Evolutionary conservation across 2,113 vertebrate species (phyloP), one percentile per base, ranked within the genome.

Genomic region (Pachycephala philippinensis): DNA sequence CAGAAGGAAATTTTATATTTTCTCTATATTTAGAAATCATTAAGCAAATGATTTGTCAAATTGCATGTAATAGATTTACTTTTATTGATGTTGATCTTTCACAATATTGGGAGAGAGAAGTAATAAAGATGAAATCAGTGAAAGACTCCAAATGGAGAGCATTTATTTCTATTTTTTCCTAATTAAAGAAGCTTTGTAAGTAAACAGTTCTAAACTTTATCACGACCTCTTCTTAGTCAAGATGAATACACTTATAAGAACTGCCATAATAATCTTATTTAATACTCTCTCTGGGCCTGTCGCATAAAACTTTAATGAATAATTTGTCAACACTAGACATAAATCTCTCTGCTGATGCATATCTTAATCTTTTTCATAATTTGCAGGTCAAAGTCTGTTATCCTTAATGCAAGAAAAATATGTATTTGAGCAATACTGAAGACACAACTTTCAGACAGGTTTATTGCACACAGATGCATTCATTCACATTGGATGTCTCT

Each of bases 311-410:
- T 85, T 94, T 93, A 97, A 97, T 92, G 93, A 97, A 94, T 96
- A 91, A 96, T 97, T 96, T 98, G 93, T 98, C 94, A 97, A 95
- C 93, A 95, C 50, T 86, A 96, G 84, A 97, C 72, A 97, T 95
- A 95, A 95, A 96, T 96, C 85, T 97, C 80, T 94, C 87, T 94
- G 45, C 49, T 95, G 91, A 96, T 93, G 78, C 64, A 75, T 93
- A 96, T 95, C 92, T 95, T 96, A 96, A 97, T 95, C 72, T 96
- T 93, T 96, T 97, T 95, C 71, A 92, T 93, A 95, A 95, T 96
- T 96, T 96, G 8, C 92, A 84, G 97, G 97, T 97, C 97, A 98
- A 96, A 91, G 39, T 79, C 60, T 57, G 77, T 94, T 96, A 87
- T 87, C 37, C 54, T 80, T 97, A 95, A 92, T 88, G 80, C 59